Evolutionary conservation across 2,113 vertebrate species (phyloP), one percentile per base, ranked within the genome.

Genomic region (Xenopus laevis): DNA sequence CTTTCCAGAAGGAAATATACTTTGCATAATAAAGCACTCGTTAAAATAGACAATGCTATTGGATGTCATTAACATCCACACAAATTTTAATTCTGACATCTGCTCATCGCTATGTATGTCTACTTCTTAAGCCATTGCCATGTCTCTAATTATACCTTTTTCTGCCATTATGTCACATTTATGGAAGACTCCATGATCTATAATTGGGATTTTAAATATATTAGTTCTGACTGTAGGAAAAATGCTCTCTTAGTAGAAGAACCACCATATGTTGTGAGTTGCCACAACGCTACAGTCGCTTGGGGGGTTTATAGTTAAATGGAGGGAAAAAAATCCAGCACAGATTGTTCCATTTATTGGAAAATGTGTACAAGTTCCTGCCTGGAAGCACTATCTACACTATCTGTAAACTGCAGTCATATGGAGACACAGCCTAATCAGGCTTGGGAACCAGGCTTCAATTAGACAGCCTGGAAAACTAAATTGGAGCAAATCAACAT

Each of bases 401-500:
- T 40, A 13, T 18, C 16, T 62, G 59, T 69, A 88, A 87, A 89
- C 83, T 87, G 83, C 83, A 88, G 83, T 89, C 89, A 91, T 88
- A 91, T 90, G 89, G 84, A 86, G 82, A 80, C 87, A 80, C 82
- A 86, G 81, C 68, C 84, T 91, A 86, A 89, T 91, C 87, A 88
- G 82, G 80, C 82, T 81, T 87, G 84, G 86, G 85, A 87, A 87
- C 81, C 79, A 83, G 82, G 82, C 78, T 83, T 87, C 89, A 89
- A 91, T 92, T 89, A 91, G 81, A 80, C 81, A 74, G 78, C 86
- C 87, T 84, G 84, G 82, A 89, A 89, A 87, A 89, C 79, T 82
- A 85, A 84, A 79, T 84, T 89, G 86, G 82, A 91, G 87, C 81
- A 88, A 91, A 89, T 86, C 85, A 89, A 88, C 87, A 90, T 88